Evolutionary conservation across 2,888 invertebrate genomes (phyloP), one percentile per base, ranked within the genome.

Genomic region (Euzophera pinguis): DNA sequence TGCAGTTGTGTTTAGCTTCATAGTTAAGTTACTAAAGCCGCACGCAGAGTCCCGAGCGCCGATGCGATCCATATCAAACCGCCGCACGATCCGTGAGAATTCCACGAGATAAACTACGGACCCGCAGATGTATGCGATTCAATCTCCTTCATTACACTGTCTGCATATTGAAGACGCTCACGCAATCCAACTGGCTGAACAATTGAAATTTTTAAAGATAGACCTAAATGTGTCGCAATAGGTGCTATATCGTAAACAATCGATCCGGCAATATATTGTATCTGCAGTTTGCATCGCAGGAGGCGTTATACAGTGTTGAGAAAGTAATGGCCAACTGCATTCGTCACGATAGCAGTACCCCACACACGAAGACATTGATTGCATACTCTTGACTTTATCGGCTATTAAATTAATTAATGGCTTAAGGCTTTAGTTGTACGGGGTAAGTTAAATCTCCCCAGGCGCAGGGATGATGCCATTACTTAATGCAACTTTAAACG

Each of bases 121-220:
- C 66, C 62, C 70, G 67, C 70, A 74, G 74, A 72, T 72, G 67
- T 68, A 69, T 61, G 68, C 65, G 81, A 80, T 84, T 73, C 72
- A 75, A 84, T 84, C 82, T 72, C 67, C 74, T 77, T 83, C 81
- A 84, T 87, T 84, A 84, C 72, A 67, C 68, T 60, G 66, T 58
- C 61, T 65, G 67, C 64, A 65, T 67, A 64, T 61, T 61, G 64
- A 63, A 69, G 64, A 64, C 62, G 61, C 67, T 77, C 60, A 74
- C 73, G 73, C 75, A 70, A 71, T 63, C 55, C 53, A 57, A 62
- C 52, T 48, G 56, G 52, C 57, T 61, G 32, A 53, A 68, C 61
- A 62, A 61, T 71, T 60, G 60, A 68, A 61, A 69, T 70, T 65
- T 63, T 64, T 55, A 62, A 60, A 61, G 67, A 73, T 71, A 62